Evolutionary conservation across 2,888 invertebrate genomes (phyloP).

Genomic region (Polyommatus icarus): DNA sequence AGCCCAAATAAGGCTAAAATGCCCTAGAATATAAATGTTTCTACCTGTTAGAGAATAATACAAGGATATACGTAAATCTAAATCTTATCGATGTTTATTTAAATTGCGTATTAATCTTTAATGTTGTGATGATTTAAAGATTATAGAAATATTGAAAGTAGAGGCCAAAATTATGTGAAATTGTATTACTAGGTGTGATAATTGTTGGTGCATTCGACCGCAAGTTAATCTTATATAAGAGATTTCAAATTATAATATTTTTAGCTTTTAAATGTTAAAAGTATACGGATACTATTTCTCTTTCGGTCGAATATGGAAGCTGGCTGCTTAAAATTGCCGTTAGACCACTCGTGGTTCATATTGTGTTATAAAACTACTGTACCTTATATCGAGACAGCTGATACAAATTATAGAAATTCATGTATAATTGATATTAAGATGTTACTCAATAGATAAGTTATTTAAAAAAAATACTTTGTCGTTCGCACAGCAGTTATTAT

Average conservation of each 20-base stretch:
- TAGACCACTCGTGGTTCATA: neutral
- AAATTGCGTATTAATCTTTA: neutral
- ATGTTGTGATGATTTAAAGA: neutral
- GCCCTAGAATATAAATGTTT: neutral
- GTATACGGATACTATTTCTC: neutral
- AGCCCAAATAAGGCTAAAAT: constrained; percentile 50
- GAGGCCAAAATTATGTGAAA: neutral
- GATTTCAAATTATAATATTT: neutral
- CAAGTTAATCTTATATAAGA: neutral
- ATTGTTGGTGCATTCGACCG: neutral
- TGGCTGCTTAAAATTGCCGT: neutral
- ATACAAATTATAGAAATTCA: neutral
- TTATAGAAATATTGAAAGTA: neutral
- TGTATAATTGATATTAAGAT: neutral
- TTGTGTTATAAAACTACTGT: neutral
- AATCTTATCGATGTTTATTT: neutral
- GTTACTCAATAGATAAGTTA: neutral
- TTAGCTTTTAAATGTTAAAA: no score
- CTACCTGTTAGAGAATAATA: no score
- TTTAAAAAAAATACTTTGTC: neutral
- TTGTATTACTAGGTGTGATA: neutral
- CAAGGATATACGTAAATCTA: no score
- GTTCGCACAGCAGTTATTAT: neutral
- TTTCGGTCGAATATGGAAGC: neutral
- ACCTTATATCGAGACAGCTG: neutral